phyloP scores from a whole-genome alignment of 2,797 vertebrate species.

The Anas bernieri region DNA sequence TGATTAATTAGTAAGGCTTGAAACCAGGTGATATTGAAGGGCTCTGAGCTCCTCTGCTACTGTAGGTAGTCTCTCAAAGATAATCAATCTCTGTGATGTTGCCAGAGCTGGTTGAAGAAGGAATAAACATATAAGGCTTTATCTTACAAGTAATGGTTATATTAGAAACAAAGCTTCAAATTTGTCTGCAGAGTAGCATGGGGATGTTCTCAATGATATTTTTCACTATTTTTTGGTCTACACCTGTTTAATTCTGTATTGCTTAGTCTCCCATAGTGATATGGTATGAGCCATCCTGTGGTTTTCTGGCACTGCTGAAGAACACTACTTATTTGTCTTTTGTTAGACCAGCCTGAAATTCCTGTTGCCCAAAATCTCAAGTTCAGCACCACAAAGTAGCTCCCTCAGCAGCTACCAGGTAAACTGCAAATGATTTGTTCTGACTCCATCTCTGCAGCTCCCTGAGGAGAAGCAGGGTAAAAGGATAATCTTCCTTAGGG shows the following conservation, averaged over 20 bases:
- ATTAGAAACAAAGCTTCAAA: neutral
- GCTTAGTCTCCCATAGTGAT: neutral
- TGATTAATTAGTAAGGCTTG: neutral
- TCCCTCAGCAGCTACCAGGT: neutral
- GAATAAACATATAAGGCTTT: neutral
- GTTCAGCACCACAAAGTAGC: neutral
- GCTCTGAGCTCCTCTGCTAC: neutral
- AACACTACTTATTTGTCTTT: neutral
- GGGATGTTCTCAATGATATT: neutral
- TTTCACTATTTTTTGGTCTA: neutral
- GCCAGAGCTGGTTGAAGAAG: neutral
- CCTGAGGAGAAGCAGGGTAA: neutral
- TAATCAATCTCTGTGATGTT: accelerated
- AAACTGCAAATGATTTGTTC: neutral
- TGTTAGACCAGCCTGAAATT: neutral
- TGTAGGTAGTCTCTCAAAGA: neutral
- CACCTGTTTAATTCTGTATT: neutral
- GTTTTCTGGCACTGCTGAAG: neutral
- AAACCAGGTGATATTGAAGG: neutral
- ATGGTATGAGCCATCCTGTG: neutral
- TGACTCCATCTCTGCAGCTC: neutral
- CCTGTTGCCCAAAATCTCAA: neutral
- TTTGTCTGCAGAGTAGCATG: neutral
- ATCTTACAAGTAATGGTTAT: neutral
- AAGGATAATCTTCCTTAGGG: neutral